phyloP scores from a whole-genome alignment of 2,888 invertebrate genomes.

The Barypeithes pellucidus region DNA sequence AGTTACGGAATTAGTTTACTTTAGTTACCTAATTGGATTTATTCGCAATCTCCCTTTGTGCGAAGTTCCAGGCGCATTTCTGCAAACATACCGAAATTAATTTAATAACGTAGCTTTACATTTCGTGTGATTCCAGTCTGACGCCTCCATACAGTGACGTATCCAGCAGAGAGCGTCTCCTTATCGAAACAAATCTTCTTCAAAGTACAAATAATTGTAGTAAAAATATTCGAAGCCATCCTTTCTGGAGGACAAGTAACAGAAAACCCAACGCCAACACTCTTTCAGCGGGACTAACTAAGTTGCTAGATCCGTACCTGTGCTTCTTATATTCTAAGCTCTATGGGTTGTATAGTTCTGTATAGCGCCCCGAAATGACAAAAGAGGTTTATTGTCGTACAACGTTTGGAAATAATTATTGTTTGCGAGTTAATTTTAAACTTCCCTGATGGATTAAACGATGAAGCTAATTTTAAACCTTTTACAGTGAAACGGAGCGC shows the following conservation, averaged over 20 bases:
- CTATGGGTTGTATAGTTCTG: not conserved
- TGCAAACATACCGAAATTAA: constrained; percentile 39
- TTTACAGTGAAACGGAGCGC: constrained; percentile 1
- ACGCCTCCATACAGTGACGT: constrained; percentile 8
- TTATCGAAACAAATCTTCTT: too few species aligned
- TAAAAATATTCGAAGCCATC: too few species aligned
- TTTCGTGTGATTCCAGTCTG: constrained; percentile 13
- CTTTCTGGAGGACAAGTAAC: too few species aligned
- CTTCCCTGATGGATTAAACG: constrained; percentile 7
- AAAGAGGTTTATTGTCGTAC: constrained; percentile 15
- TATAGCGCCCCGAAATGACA: constrained; percentile 1
- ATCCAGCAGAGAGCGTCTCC: not conserved
- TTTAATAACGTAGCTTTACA: constrained; percentile 37
- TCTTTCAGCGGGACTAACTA: too few species aligned
- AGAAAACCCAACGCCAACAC: too few species aligned
- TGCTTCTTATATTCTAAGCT: too few species aligned
- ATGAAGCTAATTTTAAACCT: constrained; percentile 6
- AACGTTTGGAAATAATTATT: constrained; percentile 22
- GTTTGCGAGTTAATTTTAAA: constrained; percentile 12
- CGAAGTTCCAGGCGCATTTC: constrained; percentile 32
- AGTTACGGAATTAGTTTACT: constrained; percentile 44
- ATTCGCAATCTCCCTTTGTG: constrained; percentile 27
- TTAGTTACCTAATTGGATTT: constrained; percentile 42
- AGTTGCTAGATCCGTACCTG: too few species aligned
- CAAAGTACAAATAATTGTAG: too few species aligned